Evolutionary conservation across 1,140 invertebrate genomes (phyloP).

Genomic region (Penaeus japonicus): DNA sequence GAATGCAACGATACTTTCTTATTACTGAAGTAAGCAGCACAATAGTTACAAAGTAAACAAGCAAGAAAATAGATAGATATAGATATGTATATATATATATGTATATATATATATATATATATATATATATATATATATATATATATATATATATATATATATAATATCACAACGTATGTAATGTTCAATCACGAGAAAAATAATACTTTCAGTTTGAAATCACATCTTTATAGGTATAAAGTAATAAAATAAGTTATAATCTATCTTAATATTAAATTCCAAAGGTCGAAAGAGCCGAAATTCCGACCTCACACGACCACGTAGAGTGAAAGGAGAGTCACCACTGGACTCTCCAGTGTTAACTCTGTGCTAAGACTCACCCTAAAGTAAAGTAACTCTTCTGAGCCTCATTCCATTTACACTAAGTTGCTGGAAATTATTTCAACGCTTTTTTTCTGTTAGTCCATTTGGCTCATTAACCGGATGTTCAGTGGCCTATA

Average conservation of each 20-base stretch:
- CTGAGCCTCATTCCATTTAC: constrained; percentile 2
- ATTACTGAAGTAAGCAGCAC: no score
- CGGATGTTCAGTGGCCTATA: constrained; percentile 32
- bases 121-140: no score
- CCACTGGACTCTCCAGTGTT: constrained; percentile 6
- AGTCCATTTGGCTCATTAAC: constrained; percentile 29
- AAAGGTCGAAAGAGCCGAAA: constrained; percentile 24
- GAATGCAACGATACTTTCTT: no score
- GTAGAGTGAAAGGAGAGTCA: constrained; percentile 13
- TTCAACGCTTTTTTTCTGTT: constrained; percentile 24
- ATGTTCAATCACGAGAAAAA: no score
- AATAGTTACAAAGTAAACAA: no score
- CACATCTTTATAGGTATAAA: not conserved
- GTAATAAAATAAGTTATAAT: constrained; percentile 8
- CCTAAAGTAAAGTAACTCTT: constrained; percentile 4
- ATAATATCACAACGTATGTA: no score
- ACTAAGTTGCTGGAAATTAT: not conserved
- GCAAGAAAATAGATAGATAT: no score
- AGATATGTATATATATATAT: no score
- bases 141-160: no score
- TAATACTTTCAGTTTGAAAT: constrained; percentile 15
- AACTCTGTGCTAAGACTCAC: not conserved
- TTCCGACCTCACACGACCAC: constrained; percentile 6
- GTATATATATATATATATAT: no score
- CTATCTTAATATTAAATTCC: constrained; percentile 15